These are phyloP conservation scores for Hyles euphorbiae DNA, from an alignment of 1,140 invertebrate genomes.

Conservation along the genomic window DNA sequence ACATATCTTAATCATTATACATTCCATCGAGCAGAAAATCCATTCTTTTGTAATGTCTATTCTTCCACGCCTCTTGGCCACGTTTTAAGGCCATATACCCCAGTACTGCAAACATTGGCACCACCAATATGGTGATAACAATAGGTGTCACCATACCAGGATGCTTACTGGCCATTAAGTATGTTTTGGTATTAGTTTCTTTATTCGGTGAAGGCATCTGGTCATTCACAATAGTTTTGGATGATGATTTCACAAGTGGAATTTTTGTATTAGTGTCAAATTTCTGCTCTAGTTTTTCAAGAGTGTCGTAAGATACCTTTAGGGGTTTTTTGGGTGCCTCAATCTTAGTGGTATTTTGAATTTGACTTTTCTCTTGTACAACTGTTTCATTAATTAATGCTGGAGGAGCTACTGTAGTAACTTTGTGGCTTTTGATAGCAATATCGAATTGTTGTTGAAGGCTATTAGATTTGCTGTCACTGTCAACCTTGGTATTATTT, in stretches of 20 bases:
- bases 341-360: neutral
- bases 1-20: conserved; percentile 80
- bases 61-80: conserved; percentile 84
- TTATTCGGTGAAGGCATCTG: conserved; percentile 24
- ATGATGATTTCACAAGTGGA: conserved; percentile 17
- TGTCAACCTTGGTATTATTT: conserved; percentile 8
- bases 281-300: conserved; percentile 11
- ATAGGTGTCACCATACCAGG: conserved; percentile 80
- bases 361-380: neutral
- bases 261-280: conserved; percentile 6
- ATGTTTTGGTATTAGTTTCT: conserved; percentile 14
- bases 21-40: conserved; percentile 88
- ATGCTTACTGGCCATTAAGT: conserved; percentile 34
- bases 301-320: conserved; percentile 18
- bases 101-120: conserved; percentile 79
- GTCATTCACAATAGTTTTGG: conserved; percentile 13
- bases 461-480: neutral
- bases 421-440: no score
- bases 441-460: no score
- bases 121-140: conserved; percentile 78
- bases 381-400: no score
- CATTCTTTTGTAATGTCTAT: conserved; percentile 86
- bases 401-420: no score
- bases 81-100: conserved; percentile 79
- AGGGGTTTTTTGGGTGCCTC: conserved; percentile 20